Evolutionary conservation across 2,797 vertebrate genomes (phyloP).

Genomic region (Loris lydekkerianus): DNA sequence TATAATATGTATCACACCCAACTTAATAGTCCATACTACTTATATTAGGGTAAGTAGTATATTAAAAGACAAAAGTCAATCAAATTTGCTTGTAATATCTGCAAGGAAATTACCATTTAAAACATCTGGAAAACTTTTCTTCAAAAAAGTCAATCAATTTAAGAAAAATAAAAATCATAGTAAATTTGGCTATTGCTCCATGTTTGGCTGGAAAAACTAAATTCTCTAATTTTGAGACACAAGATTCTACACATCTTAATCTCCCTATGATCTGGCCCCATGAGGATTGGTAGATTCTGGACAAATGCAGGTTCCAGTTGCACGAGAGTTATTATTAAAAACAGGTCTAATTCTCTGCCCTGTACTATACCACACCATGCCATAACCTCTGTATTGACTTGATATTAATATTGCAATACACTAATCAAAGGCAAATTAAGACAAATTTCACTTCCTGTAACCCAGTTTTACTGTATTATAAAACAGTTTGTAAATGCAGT

Average conservation of each 20-base stretch:
- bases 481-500: too few relatives aligned
- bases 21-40: neutral
- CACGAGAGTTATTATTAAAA: too few relatives aligned
- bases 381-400: too few relatives aligned
- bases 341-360: too few relatives aligned
- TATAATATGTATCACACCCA: neutral
- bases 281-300: too few relatives aligned
- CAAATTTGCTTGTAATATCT: neutral
- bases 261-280: too few relatives aligned
- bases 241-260: neutral
- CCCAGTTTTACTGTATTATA: too few relatives aligned
- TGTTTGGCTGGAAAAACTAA: neutral
- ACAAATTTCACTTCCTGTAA: too few relatives aligned
- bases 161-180: neutral
- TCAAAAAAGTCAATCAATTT: neutral
- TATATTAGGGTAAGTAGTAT: neutral
- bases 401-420: too few relatives aligned
- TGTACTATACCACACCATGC: too few relatives aligned
- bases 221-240: neutral
- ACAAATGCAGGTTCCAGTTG: too few relatives aligned
- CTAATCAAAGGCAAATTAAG: too few relatives aligned
- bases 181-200: neutral
- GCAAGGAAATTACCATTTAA: neutral
- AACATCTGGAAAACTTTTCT: neutral
- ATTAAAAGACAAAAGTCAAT: constrained; percentile 14